A percentile compares a stretch with the other conserved stretches of the same genome.
Conservation (phyloP, 1,140 invertebrate genomes). For the Drosophila persimilis region DNA sequence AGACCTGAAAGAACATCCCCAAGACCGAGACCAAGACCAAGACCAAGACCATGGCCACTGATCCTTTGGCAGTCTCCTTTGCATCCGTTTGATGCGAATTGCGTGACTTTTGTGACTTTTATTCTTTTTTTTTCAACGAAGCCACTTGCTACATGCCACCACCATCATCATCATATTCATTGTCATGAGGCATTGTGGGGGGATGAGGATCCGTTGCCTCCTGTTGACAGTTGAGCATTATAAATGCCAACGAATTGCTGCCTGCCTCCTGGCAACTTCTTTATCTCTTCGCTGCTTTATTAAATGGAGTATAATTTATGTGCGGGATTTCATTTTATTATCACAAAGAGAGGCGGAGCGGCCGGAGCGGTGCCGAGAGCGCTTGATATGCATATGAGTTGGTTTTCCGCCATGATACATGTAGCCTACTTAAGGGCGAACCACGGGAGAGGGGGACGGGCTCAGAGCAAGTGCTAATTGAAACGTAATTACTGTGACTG, state of each 20-base stretch:
- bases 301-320: conserved; percentile 73
- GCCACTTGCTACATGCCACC: conserved; percentile 62
- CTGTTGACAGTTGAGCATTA: conserved; percentile 52
- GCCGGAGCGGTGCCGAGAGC: neutral
- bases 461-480: conserved; percentile 46
- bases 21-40: neutral
- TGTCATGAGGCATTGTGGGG: neutral
- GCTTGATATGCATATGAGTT: conserved; percentile 17
- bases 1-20: conserved; percentile 1
- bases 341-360: neutral
- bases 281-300: conserved; percentile 55
- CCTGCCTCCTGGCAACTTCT: neutral
- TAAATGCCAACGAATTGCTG: conserved; percentile 49
- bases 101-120: conserved; percentile 69
- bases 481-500: conserved; percentile 52
- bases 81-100: conserved; percentile 54
- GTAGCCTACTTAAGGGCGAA: neutral
- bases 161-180: conserved; percentile 33
- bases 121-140: conserved; percentile 49
- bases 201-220: conserved; percentile 13
- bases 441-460: neutral
- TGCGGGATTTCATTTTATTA: conserved; percentile 54
- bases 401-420: neutral
- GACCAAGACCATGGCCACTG: conserved; percentile 4
- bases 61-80: conserved; percentile 25